Evolutionary conservation across 37 sponge, comb jelly and placozoan species (phyloP), one percentile per base, ranked within the genome.

Genomic region (Dysidea cf. avara): DNA sequence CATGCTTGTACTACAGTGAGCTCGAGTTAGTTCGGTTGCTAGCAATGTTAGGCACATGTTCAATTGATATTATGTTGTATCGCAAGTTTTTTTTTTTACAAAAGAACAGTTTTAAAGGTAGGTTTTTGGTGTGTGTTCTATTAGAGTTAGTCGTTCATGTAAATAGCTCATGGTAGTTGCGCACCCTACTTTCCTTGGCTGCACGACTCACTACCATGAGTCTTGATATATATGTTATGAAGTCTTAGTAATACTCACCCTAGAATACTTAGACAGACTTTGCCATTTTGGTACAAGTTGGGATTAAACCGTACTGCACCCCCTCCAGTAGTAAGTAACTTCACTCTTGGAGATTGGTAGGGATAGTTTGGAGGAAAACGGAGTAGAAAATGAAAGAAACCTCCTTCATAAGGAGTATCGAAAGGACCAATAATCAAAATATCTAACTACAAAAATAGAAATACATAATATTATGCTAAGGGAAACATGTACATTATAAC

Each of bases 341-440:
- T 79, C 9, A 94, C 90, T 18, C 91, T 46, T 0, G 95, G 95
- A 14, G 95, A 77, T 0, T 24, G 26, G 37, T 77, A 64, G 38
- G 95, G 91, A 64, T 94, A 94, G 53, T 64, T 83, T 31, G 84
- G 85, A 30, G 95, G 95, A 58, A 90, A 86, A 2, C 91, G 81
- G 43, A 94, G 33, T 40, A 78, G 38, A 49, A 86, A 94, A 38
- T 94, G 87, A 60, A 94, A 94, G 87, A 90, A 81, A 1, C 95
- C 95, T 52, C 87, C 87, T 66, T 94, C 95, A 61, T 94, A 94
- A 7, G 95, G 95, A 28, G 95, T 94, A 25, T 90, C 91, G 77
- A 82, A 83, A 0, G 95, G 95, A 48, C 95, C 95, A 29, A 75
- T 89, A 30, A 94, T 80, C 34, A 94, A 73, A 3, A 66, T 77